A percentile compares a stretch with the other conserved stretches of the same genome.
These are phyloP conservation scores for Apis dorsata DNA, from an alignment of 1,140 invertebrate species.

Conservation along the genomic window DNA sequence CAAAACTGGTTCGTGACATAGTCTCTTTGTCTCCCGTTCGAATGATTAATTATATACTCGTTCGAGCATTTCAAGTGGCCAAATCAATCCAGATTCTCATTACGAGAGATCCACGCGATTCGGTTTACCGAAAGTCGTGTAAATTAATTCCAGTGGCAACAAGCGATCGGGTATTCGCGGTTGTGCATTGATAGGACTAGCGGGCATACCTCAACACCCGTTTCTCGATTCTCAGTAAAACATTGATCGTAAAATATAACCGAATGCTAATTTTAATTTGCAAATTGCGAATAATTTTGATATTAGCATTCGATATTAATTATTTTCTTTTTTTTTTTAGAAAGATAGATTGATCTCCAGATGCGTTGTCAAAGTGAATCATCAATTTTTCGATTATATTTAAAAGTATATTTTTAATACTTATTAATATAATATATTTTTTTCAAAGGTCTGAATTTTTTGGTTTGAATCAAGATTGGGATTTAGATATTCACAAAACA, in stretches of 20 bases:
- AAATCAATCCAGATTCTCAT: constrained; percentile 1
- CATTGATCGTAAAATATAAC: neutral
- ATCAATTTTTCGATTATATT: too few species aligned
- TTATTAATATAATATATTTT: too few species aligned
- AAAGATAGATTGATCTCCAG: too few species aligned
- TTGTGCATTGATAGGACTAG: neutral
- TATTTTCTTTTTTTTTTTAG: too few species aligned
- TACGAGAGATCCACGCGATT: neutral
- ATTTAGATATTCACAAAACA: too few species aligned
- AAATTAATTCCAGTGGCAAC: constrained; percentile 24
- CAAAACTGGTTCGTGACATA: constrained; percentile 55
- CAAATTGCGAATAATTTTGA: too few species aligned
- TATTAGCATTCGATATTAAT: too few species aligned
- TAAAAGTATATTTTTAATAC: too few species aligned
- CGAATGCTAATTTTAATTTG: neutral
- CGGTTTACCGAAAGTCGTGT: neutral
- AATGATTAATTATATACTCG: constrained; percentile 53
- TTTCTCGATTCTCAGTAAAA: neutral
- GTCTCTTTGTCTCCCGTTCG: constrained; percentile 48
- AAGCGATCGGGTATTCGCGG: neutral
- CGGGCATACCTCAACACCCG: too few species aligned
- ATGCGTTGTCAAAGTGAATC: too few species aligned
- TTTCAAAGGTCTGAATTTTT: too few species aligned
- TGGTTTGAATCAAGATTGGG: too few species aligned
- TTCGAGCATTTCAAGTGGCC: constrained; percentile 2